Evolutionary conservation across 2,888 invertebrate species (phyloP).

Genomic region (Drosophila infuscata): DNA sequence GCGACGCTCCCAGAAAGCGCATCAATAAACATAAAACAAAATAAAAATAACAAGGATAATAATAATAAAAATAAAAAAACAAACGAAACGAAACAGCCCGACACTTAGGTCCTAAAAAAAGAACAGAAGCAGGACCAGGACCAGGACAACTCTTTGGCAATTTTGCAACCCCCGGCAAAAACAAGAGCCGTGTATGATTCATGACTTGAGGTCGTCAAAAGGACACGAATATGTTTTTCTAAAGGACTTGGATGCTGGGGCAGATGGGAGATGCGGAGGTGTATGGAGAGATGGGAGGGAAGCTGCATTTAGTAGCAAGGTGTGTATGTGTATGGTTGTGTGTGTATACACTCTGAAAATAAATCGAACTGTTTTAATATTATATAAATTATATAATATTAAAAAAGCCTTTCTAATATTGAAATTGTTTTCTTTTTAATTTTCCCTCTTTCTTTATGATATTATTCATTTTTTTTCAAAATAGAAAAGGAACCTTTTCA

Average conservation of each 20-base stretch:
- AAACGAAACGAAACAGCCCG: conserved; percentile 1
- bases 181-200: conserved; percentile 28
- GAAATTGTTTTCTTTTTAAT: not conserved
- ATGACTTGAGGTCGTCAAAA: conserved; percentile 26
- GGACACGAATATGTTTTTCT: conserved; percentile 8
- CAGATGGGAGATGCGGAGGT: not conserved
- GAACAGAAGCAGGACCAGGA: not conserved
- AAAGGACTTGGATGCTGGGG: not conserved
- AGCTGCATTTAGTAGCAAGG: not conserved
- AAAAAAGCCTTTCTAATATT: not conserved
- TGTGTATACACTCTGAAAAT: not conserved
- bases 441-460: not conserved
- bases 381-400: not conserved
- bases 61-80: conserved; percentile 32
- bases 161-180: conserved; percentile 29
- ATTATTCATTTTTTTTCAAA: too few relatives aligned
- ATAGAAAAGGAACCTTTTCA: not conserved
- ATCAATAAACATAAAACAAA: conserved; percentile 14
- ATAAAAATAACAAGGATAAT: conserved; percentile 30
- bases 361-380: not conserved
- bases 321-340: not conserved
- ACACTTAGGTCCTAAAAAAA: conserved; percentile 55
- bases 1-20: not conserved
- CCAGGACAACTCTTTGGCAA: conserved; percentile 30
- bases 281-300: not conserved